Evolutionary conservation across 2,888 invertebrate species (phyloP), one percentile per base, ranked within the genome.

Genomic region (Apamea monoglypha): DNA sequence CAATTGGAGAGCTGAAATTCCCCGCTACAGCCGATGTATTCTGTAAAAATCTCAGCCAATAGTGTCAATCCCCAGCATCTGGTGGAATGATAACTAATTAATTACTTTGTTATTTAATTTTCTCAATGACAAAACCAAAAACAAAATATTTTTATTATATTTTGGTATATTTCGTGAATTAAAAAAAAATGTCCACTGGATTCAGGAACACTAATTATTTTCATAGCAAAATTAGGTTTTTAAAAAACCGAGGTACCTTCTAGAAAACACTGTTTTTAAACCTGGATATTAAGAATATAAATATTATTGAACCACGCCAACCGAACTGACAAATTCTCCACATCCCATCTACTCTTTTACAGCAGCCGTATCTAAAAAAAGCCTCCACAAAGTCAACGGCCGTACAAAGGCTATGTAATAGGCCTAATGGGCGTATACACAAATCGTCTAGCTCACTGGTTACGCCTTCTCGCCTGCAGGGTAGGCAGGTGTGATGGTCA

Each of bases 391-490:
- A 90, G 92, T 91, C 89, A 88, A 88, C 86, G 90, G 80, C 88
- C 89, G 83, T 80, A 89, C 91, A 92, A 91, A 92, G 91, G 89
- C 85, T 73, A 80, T 85, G 84, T 88, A 88, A 88, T 93, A 93
- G 93, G 92, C 92, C 91, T 94, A 94, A 94, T 89, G 85, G 86
- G 92, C 93, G 94, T 91, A 89, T 93, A 92, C 91, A 91, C 88
- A 91, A 90, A 91, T 91, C 90, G 88, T 90, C 86, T 87, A 87
- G 91, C 81, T 91, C 92, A 90, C 68, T 91, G 92, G 84, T 80
- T 83, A 84, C 85, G 75, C 84, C 85, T 82, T 84, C 81, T 81
- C 84, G 82, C 82, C 85, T 84, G 78, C 76, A 76, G 78, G 86
- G 85, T 78, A 84, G 80, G 76, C 82, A 81, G 86, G 88, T 90